Evolutionary conservation across 2,797 vertebrate genomes (phyloP).

Genomic region (Danio albolineatus): DNA sequence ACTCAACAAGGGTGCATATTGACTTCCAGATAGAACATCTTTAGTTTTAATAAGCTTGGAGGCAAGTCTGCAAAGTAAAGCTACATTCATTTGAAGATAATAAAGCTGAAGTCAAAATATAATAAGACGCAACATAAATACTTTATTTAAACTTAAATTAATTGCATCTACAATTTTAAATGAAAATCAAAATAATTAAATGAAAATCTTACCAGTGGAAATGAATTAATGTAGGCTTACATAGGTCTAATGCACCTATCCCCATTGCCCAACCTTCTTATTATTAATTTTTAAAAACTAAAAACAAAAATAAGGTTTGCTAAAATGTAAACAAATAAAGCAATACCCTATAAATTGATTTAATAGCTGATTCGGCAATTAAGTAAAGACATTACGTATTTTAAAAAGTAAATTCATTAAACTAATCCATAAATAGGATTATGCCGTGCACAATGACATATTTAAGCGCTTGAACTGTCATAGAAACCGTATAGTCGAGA

Average conservation of each 20-base stretch:
- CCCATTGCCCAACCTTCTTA: not conserved
- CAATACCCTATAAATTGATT: not conserved
- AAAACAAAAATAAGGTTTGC: not conserved
- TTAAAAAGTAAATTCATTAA: not conserved
- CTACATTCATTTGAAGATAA: not conserved
- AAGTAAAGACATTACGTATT: not conserved
- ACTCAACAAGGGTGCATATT: slow-evolving; percentile 42
- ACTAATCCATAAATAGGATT: slow-evolving; percentile 13
- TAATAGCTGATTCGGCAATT: not conserved
- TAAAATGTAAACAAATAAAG: not conserved
- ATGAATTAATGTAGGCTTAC: not conserved
- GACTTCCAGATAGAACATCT: slow-evolving; percentile 40
- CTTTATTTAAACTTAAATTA: not conserved
- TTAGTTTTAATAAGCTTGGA: slow-evolving; percentile 22
- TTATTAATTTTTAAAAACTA: not conserved
- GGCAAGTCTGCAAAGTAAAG: not conserved
- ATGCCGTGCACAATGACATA: slow-evolving; percentile 11
- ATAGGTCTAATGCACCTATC: not conserved
- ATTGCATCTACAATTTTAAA: not conserved
- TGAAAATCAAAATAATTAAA: not conserved
- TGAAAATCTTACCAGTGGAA: not conserved
- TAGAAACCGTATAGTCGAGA: slow-evolving; percentile 62
- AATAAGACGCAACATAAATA: not conserved
- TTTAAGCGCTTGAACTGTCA: slow-evolving; percentile 28
- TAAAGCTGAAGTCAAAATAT: not conserved